Percentiles rank a stretch among this genome's conserved stretches.
Conservation (phyloP, 1,140 invertebrate genomes). For the Bombus balteatus region DNA sequence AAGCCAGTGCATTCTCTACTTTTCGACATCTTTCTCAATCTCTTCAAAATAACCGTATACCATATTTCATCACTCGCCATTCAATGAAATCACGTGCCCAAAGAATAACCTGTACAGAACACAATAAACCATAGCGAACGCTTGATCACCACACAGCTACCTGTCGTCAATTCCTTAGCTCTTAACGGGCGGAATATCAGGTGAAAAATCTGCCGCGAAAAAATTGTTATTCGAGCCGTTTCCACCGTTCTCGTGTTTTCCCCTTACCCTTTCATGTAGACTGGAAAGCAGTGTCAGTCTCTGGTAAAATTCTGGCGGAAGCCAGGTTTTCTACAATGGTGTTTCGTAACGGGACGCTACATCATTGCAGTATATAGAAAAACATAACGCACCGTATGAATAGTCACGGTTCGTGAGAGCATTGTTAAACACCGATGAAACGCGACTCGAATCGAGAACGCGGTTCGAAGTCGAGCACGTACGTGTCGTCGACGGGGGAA, state of each 20-base stretch:
- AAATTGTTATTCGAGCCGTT: not conserved
- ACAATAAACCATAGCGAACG: not conserved
- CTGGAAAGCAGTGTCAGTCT: not conserved
- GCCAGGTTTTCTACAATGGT: not conserved
- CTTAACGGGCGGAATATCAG: not conserved
- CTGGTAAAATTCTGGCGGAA: not conserved
- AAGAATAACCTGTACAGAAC: not conserved
- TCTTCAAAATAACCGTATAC: not conserved
- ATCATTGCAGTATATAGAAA: slow-evolving; percentile 14
- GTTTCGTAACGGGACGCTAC: slow-evolving; percentile 18
- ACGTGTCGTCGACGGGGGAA: slow-evolving; percentile 36
- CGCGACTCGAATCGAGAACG: slow-evolving; percentile 40
- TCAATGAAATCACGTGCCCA: not conserved
- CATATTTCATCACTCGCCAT: not conserved
- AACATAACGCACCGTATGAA: slow-evolving; percentile 44
- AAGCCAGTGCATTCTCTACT: not conserved
- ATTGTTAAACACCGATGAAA: slow-evolving; percentile 36
- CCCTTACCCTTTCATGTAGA: not conserved
- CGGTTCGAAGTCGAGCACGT: slow-evolving; percentile 8
- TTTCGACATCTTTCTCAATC: not conserved
- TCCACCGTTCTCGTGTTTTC: no score
- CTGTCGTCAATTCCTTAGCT: not conserved
- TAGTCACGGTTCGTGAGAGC: slow-evolving; percentile 40
- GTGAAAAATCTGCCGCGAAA: not conserved
- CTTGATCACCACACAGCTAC: not conserved